Base-by-base conservation (phyloP, 2,797 vertebrate species). In the Echiichthys vipera region DNA sequence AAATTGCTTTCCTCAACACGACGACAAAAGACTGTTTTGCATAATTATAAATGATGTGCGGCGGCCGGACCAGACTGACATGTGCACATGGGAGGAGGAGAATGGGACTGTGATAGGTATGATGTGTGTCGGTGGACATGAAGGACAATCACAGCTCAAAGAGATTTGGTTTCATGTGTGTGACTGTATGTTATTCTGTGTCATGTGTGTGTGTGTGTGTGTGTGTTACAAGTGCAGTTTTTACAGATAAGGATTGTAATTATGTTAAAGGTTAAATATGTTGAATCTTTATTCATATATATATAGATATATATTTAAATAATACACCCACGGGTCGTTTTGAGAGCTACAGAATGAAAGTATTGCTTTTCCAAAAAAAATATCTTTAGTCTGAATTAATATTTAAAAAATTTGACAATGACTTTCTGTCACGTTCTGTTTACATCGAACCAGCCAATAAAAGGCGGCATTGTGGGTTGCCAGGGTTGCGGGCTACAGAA, bases 11-110 rank as follows among this genome's bases (percentile, higher is more conserved):
- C 92, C 93, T 94, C 93, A 93, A 89, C 1, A 91, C 89, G 69
- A 40, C 78, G 90, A 81, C 92, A 87, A 90, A 89, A 83, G 57
- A 81, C 93, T 89, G 80, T 87, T 96, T 96, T 94, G 94, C 95
- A 96, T 96, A 95, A 95, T 95, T 95, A 96, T 94, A 92, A 94
- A 94, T 92, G 94, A 94, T 94, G 94, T 83, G 94, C 88, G 91
- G 91, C 92, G 90, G 92, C 61, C 27, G 94, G 75, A 75, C 56
- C 53, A 43, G 79, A 69, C 53, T 63, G 65, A 94, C 94, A 91
- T 88, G 92, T 89, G 92, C 77, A 70, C 86, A 88, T 90, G 81
- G 90, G 92, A 92, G 49, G 43, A 67, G 51, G 59, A 74, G 70
- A 63, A 77, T 12, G 54, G 20, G 36, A 7, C 15, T 15, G 53